Evolutionary conservation across 1,140 invertebrate species (phyloP).

Genomic region (Calliphora vicina): DNA sequence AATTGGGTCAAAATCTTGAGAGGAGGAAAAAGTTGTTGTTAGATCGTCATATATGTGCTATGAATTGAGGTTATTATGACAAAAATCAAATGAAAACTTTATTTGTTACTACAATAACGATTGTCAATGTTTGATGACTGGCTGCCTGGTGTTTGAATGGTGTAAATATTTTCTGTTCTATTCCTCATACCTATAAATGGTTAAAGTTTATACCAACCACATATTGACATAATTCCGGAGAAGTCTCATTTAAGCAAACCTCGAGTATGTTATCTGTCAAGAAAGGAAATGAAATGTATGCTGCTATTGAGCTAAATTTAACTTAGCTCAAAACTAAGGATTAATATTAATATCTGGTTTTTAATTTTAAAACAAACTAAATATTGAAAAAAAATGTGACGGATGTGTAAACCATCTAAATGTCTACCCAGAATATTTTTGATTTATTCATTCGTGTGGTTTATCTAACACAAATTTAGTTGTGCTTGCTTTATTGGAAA

Average conservation of each 20-base stretch:
- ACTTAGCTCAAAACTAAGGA: too few species aligned
- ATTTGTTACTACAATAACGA: not conserved
- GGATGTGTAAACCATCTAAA: too few species aligned
- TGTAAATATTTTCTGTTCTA: not conserved
- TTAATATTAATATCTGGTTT: not conserved
- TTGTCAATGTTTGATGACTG: too few species aligned
- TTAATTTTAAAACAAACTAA: not conserved
- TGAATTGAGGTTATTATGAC: conserved; percentile 4
- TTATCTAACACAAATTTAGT: too few species aligned
- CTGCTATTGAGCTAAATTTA: not conserved
- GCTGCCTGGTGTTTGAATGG: not conserved
- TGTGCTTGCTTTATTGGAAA: too few species aligned
- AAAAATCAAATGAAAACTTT: not conserved
- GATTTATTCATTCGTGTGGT: too few species aligned
- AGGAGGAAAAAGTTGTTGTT: not conserved
- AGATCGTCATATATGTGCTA: not conserved
- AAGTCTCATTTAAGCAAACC: not conserved
- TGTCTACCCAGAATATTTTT: too few species aligned
- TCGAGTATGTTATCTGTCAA: not conserved
- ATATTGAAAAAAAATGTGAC: too few species aligned
- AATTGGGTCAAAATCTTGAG: not conserved
- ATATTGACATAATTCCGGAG: not conserved
- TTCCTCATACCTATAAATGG: not conserved
- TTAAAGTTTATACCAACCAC: not conserved
- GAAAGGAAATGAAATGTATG: not conserved